Base-by-base conservation (phyloP, 2,888 invertebrate genomes). In the Omphaloscelis lunosa region DNA sequence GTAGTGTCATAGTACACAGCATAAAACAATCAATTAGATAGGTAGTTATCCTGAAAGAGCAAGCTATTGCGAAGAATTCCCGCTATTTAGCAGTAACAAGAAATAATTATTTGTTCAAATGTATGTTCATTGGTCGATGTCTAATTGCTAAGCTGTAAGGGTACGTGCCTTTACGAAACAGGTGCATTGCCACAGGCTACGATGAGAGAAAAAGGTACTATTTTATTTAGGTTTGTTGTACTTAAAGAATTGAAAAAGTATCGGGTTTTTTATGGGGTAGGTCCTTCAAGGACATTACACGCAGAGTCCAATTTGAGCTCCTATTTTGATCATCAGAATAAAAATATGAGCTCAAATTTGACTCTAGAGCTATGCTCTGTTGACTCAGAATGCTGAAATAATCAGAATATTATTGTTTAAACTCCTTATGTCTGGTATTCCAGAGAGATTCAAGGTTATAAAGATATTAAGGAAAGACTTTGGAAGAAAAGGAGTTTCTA, bases 101-200 rank as follows among this genome's bases (percentile, higher is more conserved):
- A 65, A 77, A 69, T 68, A 78, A 80, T 74, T 75, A 82, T 71
- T 80, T 78, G 74, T 71, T 68, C 65, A 78, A 82, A 87, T 79
- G 75, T 80, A 79, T 82, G 75, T 74, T 75, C 76, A 75, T 85
- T 79, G 75, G 70, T 45, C 20, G 72, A 71, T 66, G 51, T 63
- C 67, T 86, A 85, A 86, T 87, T 87, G 69, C 68, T 45, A 48
- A 59, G 45, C 45, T 45, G 75, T 65, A 63, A 59, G 59, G 68
- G 77, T 15, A 77, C 75, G 56, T 84, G 77, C 67, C 67, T 73
- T 68, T 75, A 39, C 67, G 20, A 69, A 62, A 77, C 86, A 84
- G 86, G 82, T 87, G 84, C 59, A 70, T 27, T 5, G 45, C 34
- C 67, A 65, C 53, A 77, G 62, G 76, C 58, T 72, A 23, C 6